Base-by-base conservation (phyloP, 2,797 vertebrate genomes). In the Chanos chanos region DNA sequence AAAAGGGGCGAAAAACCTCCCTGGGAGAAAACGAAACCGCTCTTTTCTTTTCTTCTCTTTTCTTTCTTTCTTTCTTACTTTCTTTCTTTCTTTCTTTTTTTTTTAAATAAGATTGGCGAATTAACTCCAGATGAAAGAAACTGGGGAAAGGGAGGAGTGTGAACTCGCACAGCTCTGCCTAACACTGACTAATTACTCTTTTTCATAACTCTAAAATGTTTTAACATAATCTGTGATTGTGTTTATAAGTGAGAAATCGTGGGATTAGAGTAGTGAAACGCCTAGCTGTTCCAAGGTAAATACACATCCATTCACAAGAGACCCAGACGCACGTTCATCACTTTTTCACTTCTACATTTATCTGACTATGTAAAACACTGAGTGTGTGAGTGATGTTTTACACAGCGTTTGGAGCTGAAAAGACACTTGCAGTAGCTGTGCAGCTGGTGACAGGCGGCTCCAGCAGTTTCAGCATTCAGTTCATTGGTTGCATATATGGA, bases 141-240 rank as follows among this genome's bases (percentile, higher is more conserved):
- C 78, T 73, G 78, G 53, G 77, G 77, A 85, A 80, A n/a, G n/a
- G n/a, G n/a, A n/a, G n/a, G n/a, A n/a, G n/a, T n/a, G n/a, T n/a
- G n/a, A n/a, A n/a, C n/a, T n/a, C n/a, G n/a, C n/a, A n/a, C n/a
- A n/a, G n/a, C n/a, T n/a, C n/a, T n/a, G n/a, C n/a, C n/a, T n/a
- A n/a, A n/a, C 61, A 21, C 72, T 85, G 78, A 83, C 73, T 87
- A 86, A 88, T 89, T 84, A 66, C 78, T 75, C 74, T 72, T 86
- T 81, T 77, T 76, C 83, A 86, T 87, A 86, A 87, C 87, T 72
- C 85, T 78, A 71, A 83, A 87, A 79, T 85, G 81, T 86, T 86
- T 83, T 83, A 75, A 84, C 77, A 83, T 86, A 84, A 89, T 88
- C 82, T 76, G 74, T 72, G 56, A 83, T 77, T 70, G 60, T 83